Evolutionary conservation across 2,113 vertebrate genomes (phyloP), one percentile per base, ranked within the genome.

Genomic region (Erythrocebus patas): DNA sequence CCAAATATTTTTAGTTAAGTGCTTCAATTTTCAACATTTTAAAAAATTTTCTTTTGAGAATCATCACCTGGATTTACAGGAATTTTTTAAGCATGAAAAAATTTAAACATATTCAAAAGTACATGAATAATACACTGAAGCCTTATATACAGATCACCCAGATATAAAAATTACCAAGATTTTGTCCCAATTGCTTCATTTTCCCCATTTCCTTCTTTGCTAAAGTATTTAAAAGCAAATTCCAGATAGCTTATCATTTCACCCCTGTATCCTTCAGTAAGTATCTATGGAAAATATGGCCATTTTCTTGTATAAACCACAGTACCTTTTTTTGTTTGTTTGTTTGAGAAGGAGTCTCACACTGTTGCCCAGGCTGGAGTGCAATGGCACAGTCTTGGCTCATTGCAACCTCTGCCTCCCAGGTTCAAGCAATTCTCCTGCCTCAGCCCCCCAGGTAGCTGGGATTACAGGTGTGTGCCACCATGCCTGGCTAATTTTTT

Each of bases 21-120:
- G 43, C 13, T 43, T 95, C 64, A 78, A 1, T 72, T 78, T 92
- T 52, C 50, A 52, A 52, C 7, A 27, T 52, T 45, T 70, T 30
- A 0, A 30, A 64, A 27, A 64, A 64, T 64, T 30, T 30, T 27
- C 61, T 64, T 64, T 64, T 64, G 61, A 64, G 61, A 64, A 64
- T 64, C 61, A 64, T 64, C 61, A 64, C 61, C 61, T 64, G 61
- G 61, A 64, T 72, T 72, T 72, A 59, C n/a, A 61, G 40, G 20
- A n/a, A 48, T 93, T 82, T 93, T 91, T 96, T 78, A 78, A 85
- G 55, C 40, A 35, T 86, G 68, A 84, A 91, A 90, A 91, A 27
- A 12, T 35, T 87, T 86, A 85, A 59, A 66, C 14, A 12, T 79
- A 93, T 83, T 72, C 76, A 76, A 73, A 78, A 87, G 23, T 79